Evolutionary conservation across 2,888 invertebrate genomes (phyloP), one percentile per base, ranked within the genome.

Genomic region (Heteromyza rotundicornis): DNA sequence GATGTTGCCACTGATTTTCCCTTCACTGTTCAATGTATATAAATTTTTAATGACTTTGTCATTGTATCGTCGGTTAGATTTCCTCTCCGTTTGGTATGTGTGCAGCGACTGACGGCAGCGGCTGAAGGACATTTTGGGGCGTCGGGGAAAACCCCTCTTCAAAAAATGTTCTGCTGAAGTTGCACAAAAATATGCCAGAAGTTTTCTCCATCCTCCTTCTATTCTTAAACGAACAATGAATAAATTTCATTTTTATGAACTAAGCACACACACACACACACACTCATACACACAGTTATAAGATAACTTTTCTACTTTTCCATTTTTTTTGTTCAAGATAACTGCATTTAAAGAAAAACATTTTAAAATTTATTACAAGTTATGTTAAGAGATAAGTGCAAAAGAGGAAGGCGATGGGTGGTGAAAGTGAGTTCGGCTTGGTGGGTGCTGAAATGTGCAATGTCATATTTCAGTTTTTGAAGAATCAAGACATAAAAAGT

Each of bases 21-120:
- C 40, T 40, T 40, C 40, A 40, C 40, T 40, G 40, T 51, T 49
- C 50, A 55, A 32, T 55, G 23, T 50, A 56, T 60, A 58, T 58
- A 60, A 49, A 59, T 59, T 58, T 64, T 64, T 61, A 64, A 64
- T 64, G 64, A 61, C 50, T 55, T 59, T 52, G 60, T 57, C 47
- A 47, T 47, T 47, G 47, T 47, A 47, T 47, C 47, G 47, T 20
- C 47, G 7, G 14, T 40, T 7, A 40, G 27, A 27, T 27, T n/a
- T 40, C 40, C 40, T 7, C n/a, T 40, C 40, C 16, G 40, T n/a
- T n/a, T n/a, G 5, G 40, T 40, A 40, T 2, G 40, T n/a, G 40
- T 40, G 16, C 40, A 3, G n/a, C n/a, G n/a, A n/a, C n/a, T n/a
- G n/a, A n/a, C 14, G 14, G 40, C 10, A 40, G 40, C 12, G 16